Evolutionary conservation across 2,888 invertebrate genomes (phyloP).

Genomic region (Neuroscelio doddi): DNA sequence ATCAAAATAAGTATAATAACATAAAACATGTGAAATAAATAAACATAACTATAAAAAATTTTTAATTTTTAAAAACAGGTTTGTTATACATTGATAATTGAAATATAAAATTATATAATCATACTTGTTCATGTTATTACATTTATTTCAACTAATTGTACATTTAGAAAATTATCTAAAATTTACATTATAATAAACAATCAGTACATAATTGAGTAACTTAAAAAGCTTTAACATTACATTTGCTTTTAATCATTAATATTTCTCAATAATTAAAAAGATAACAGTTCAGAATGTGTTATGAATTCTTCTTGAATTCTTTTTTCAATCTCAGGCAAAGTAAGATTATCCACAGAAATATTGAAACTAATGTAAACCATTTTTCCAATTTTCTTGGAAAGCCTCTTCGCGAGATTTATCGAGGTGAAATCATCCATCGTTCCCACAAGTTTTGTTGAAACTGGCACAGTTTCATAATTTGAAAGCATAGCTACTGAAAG

Average conservation of each 20-base stretch:
- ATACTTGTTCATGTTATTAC: too few relatives aligned
- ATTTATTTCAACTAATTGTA: too few relatives aligned
- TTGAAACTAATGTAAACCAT: conserved; percentile 71
- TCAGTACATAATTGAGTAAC: too few relatives aligned
- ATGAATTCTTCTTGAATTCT: conserved; percentile 65
- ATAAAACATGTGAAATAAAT: too few relatives aligned
- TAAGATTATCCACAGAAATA: conserved; percentile 56
- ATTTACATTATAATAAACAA: too few relatives aligned
- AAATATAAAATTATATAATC: too few relatives aligned
- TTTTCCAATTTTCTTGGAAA: conserved; percentile 65
- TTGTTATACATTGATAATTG: too few relatives aligned
- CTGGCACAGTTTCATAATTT: conserved; percentile 55
- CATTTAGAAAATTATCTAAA: too few relatives aligned
- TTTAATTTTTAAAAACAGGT: too few relatives aligned
- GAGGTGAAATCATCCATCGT: conserved; percentile 60
- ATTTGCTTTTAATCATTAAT: not conserved
- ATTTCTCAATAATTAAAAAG: conserved; percentile 27
- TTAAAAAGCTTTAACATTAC: too few relatives aligned
- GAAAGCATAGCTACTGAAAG: conserved; percentile 64
- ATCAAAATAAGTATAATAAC: too few relatives aligned
- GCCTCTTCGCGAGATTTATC: conserved; percentile 63
- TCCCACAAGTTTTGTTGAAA: conserved; percentile 68
- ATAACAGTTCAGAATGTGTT: conserved; percentile 56
- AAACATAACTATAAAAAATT: too few relatives aligned
- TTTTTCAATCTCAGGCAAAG: conserved; percentile 61